phyloP scores from a whole-genome alignment of 1,140 invertebrate species.

The Nephotettix cincticeps region DNA sequence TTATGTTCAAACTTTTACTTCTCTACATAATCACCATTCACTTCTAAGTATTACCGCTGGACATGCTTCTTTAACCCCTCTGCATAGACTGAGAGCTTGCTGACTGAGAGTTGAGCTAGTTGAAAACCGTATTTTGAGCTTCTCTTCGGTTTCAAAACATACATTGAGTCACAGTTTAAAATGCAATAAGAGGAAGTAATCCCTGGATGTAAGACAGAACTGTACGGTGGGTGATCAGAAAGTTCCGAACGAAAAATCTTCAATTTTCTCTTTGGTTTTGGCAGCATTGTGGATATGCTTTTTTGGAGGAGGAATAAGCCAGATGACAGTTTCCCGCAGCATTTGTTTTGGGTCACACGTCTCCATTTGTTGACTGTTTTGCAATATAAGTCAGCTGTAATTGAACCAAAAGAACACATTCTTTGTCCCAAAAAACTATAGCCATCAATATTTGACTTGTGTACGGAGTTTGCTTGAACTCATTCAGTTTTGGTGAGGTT shows the following conservation, averaged over 20 bases:
- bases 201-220: neutral
- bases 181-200: no score
- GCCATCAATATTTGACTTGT: neutral
- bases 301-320: neutral
- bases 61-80: no score
- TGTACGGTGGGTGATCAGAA: constrained; percentile 4
- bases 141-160: constrained; percentile 23
- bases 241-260: constrained; percentile 18
- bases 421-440: neutral
- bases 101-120: neutral
- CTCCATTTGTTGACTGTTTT: neutral
- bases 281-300: constrained; percentile 9
- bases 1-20: neutral
- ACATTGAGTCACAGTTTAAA: no score
- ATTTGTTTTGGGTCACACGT: neutral
- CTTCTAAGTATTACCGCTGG: constrained; percentile 24
- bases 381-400: no score
- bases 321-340: neutral
- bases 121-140: constrained; percentile 1
- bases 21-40: constrained; percentile 18
- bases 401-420: neutral
- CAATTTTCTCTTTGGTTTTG: constrained; percentile 24
- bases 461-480: neutral
- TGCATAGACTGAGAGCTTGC: neutral
- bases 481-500: neutral